Evolutionary conservation across 2,888 invertebrate species (phyloP), one percentile per base, ranked within the genome.

Genomic region (Drosophila stalkeri): DNA sequence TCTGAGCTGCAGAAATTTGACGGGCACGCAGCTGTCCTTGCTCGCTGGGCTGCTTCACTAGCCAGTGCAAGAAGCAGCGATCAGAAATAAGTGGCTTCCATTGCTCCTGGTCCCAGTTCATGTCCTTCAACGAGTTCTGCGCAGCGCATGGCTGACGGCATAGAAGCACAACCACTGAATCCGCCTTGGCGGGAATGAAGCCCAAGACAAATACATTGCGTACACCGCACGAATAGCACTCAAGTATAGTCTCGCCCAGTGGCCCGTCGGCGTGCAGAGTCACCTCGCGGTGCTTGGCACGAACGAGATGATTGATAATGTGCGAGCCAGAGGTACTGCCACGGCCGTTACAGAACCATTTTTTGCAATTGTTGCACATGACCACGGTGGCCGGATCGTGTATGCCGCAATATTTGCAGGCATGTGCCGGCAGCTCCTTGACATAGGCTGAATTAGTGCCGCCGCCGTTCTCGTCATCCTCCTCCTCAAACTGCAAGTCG

Each of bases 261-360:
- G 99, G 99, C 0, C 99, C 99, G 93, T 99, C 99, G 88, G 97
- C 95, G 92, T 99, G 99, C 54, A 99, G 94, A 0, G 99, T 99
- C 0, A 99, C 99, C 94, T 99, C 99, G 94, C 99, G 99, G 92
- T 99, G 99, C 93, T 99, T 99, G n/a, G 99, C 99, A 77, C 99
- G 95, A 73, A 99, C 99, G 92, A 99, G 94, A 94, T 99, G 99
- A 93, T 99, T 99, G 85, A 99, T 98, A 83, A 99, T 99, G 92
- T 99, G 99, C 55, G 99, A 99, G 33, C 98, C 99, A 0, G 99
- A 98, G 2, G 99, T 99, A 92, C 98, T 99, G 18, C 99, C 99
- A 67, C 99, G 95, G 1, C 99, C 99, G 94, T 99, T 99, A 93
- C 99, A 99, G 92, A 99, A 99, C 99, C 99, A 99, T 92, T 99